Base-by-base conservation (phyloP, 2,113 vertebrate species). In the Notarius lentiginosus region DNA sequence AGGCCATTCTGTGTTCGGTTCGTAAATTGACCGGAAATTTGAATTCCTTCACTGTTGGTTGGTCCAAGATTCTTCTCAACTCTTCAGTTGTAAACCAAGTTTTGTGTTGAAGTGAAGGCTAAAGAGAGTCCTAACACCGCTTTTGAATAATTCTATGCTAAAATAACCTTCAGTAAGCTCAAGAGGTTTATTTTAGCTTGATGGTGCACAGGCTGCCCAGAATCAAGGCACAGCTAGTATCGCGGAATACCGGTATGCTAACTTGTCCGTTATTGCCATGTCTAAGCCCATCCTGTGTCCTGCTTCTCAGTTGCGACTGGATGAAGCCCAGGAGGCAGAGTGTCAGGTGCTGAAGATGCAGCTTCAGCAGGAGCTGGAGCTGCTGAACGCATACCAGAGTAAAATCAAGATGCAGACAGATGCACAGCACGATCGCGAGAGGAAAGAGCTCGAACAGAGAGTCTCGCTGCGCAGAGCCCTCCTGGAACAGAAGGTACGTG, bases 341-440 rank as follows among this genome's bases (percentile, higher is more conserved):
- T 93, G 94, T 91, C 94, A 95, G 92, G 93, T 94, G 27, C 92
- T 95, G n/a, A 93, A 93, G 91, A 94, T 93, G 93, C 95, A 95
- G 91, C 93, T 95, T 87, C 95, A 94, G 92, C 94, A 95, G 92
- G 95, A 95, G 92, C 90, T 95, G 86, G 95, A 95, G 92, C 90
- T 95, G 27, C 93, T 95, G 80, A 95, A 95, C 8, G 95, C 95
- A 5, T 95, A 95, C 88, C 95, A 95, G 92, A 95, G 95, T 84
- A 95, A 95, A 89, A 95, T 95, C 91, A 95, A 95, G 91, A 95
- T 95, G 95, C 95, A 95, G 86, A 95, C 95, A 0, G 95, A 95
- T 1, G 93, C 94, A 2, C 95, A 95, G 92, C 95, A 95, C 2
- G 94, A 95, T 80, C 93, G 94, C 79, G 95, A 95, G 90, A 90